Conservation (phyloP, 2,888 invertebrate genomes). For the Cataglyphis livida region DNA sequence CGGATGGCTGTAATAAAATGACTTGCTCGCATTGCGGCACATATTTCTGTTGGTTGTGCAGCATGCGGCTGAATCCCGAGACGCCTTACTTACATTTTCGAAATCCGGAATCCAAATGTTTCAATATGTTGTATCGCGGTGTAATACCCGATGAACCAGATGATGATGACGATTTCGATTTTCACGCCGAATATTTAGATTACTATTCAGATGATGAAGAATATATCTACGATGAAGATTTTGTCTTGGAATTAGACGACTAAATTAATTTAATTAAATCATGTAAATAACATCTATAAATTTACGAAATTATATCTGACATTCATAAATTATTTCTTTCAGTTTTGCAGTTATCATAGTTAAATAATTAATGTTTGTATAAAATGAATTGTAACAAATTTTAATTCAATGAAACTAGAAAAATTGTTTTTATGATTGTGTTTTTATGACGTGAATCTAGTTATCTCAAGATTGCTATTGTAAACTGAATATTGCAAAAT, state of each 20-base stretch:
- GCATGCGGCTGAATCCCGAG: constrained; percentile 83
- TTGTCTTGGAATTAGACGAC: constrained; percentile 58
- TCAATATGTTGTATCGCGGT: constrained; percentile 86
- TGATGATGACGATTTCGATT: constrained; percentile 76
- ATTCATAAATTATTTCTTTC: neutral
- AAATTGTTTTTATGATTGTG: neutral
- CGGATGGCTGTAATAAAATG: constrained; percentile 91
- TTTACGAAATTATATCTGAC: neutral
- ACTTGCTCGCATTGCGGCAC: constrained; percentile 88
- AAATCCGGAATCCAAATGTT: constrained; percentile 85
- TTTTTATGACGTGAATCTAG: neutral
- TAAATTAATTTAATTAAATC: constrained; percentile 13
- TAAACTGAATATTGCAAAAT: constrained; percentile 27
- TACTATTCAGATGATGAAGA: constrained; percentile 69
- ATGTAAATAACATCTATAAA: neutral
- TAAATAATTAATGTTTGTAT: neutral
- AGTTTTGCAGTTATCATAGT: neutral
- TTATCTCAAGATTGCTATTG: neutral
- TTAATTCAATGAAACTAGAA: neutral
- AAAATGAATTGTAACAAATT: neutral
- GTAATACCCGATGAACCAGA: constrained; percentile 78
- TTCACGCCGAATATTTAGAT: constrained; percentile 65
- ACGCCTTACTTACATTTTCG: constrained; percentile 88
- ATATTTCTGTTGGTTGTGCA: constrained; percentile 89
- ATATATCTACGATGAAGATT: constrained; percentile 66